Evolutionary conservation across 2,888 invertebrate genomes (phyloP).

Genomic region (Allophyes oxyacanthae): DNA sequence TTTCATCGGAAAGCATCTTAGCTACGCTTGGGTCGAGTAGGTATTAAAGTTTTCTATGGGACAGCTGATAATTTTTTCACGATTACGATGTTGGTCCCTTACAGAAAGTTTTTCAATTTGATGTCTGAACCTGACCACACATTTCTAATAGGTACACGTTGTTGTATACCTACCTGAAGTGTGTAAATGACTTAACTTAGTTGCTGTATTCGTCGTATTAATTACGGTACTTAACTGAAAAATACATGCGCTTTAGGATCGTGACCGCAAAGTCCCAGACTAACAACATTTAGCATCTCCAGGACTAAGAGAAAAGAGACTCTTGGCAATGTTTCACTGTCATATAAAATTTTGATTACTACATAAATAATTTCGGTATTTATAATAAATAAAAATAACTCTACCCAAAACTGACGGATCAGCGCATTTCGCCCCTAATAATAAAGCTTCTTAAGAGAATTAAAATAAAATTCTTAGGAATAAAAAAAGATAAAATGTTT

Average conservation of each 20-base stretch:
- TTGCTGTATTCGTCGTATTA: slow-evolving; percentile 18
- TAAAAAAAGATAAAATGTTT: slow-evolving; percentile 52
- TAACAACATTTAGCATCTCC: slow-evolving; percentile 23
- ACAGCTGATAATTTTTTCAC: too few relatives aligned
- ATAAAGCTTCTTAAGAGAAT: slow-evolving; percentile 37
- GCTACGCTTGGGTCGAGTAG: too few relatives aligned
- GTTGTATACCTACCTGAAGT: too few relatives aligned
- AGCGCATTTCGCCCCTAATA: slow-evolving; percentile 34
- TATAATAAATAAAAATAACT: slow-evolving; percentile 38
- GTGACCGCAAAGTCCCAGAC: slow-evolving; percentile 17
- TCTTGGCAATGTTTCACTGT: slow-evolving; percentile 5
- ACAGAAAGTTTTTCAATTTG: too few relatives aligned
- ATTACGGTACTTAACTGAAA: slow-evolving; percentile 30
- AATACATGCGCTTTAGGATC: slow-evolving; percentile 31
- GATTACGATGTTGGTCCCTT: too few relatives aligned
- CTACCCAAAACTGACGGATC: slow-evolving; percentile 30
- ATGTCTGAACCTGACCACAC: too few relatives aligned
- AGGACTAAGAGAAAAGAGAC: slow-evolving; percentile 4
- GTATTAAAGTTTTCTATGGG: too few relatives aligned
- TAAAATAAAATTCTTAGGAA: slow-evolving; percentile 29
- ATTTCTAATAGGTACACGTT: too few relatives aligned
- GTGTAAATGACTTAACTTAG: too few relatives aligned
- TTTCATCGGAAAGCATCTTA: too few relatives aligned
- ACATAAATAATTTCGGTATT: slow-evolving; percentile 2
- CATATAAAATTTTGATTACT: slow-evolving; percentile 3